Conservation (phyloP, 2,797 vertebrate genomes). For the Macroramphosus scolopax region DNA sequence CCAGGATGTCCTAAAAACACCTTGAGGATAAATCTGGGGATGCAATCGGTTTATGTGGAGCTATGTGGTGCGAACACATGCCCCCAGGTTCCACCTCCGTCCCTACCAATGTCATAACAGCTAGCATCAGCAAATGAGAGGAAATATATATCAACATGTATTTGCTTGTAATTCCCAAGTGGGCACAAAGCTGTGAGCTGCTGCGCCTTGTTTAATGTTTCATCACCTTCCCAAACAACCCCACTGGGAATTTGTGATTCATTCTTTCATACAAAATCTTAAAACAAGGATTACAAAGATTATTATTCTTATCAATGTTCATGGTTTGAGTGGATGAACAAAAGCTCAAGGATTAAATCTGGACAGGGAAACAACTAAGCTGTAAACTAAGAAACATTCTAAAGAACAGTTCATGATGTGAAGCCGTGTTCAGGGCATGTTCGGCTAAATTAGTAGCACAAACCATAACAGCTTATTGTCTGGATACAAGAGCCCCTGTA, state of each 20-base stretch:
- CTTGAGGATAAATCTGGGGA: conserved; percentile 77
- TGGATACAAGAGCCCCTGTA: too few species aligned
- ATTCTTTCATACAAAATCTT: too few species aligned
- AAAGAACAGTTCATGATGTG: too few species aligned
- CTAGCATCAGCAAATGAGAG: conserved; percentile 49
- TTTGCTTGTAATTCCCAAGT: conserved; percentile 31
- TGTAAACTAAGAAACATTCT: neutral
- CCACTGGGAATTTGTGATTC: conserved; percentile 12
- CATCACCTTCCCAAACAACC: too few species aligned
- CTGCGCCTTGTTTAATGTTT: too few species aligned
- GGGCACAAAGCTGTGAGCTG: conserved; percentile 18
- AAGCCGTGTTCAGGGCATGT: neutral
- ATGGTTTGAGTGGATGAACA: conserved; percentile 1
- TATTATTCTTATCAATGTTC: too few species aligned
- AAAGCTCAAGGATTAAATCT: conserved; percentile 3
- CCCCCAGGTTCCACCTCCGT: conserved; percentile 27
- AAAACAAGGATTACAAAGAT: too few species aligned
- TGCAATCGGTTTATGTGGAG: conserved; percentile 75
- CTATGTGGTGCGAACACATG: conserved; percentile 60
- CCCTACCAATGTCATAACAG: conserved; percentile 37
- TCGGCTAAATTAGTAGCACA: conserved; percentile 2
- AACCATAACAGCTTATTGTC: too few species aligned
- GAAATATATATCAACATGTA: conserved; percentile 29
- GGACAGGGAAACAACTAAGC: conserved; percentile 1
- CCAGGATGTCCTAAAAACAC: conserved; percentile 82